Base-by-base conservation (phyloP, 2,888 invertebrate genomes). In the Diarsia brunnea region DNA sequence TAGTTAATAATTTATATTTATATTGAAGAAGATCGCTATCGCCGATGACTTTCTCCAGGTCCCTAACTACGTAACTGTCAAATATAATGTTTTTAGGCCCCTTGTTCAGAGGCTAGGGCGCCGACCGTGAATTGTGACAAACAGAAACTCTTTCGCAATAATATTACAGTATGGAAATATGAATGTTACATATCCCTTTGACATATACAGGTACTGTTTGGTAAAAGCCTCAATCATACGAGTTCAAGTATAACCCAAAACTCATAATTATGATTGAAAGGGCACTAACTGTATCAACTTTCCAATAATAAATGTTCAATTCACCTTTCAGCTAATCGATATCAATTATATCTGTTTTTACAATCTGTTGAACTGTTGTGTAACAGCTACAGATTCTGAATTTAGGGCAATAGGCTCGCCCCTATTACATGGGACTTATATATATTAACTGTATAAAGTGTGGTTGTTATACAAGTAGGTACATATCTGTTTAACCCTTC, bases 251-350 rank as follows among this genome's bases (percentile, higher is more conserved):
- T 10, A 53, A 55, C 43, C 21, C 73, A 55, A 55, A 80, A 49
- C 10, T 16, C 43, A n/a, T 81, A 74, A 81, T 58, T 73, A 24
- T 51, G 45, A 51, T 51, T 47, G 55, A 78, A 81, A 81, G 78
- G 75, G 74, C 81, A 80, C 77, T 80, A 78, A 78, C 81, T 78
- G 16, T 81, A 78, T 27, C 77, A 74, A 80, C 77, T 78, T 81
- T 78, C 81, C 81, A 78, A 53, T 65, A 45, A 45, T 27, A 49
- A 14, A 14, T 16, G 10, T 31, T 31, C 63, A 7, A 45, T 49
- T 78, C 16, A 73, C 53, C 63, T 64, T 74, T 74, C 21, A 14
- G 21, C 24, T 43, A 70, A 78, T 78, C 55, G 49, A 8, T 63
- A 14, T 14, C n/a, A 14, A 69, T 58, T 78, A 75, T 49, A 16